Conservation (phyloP, 2,113 vertebrate genomes). For the Motacilla tschutschensis region DNA sequence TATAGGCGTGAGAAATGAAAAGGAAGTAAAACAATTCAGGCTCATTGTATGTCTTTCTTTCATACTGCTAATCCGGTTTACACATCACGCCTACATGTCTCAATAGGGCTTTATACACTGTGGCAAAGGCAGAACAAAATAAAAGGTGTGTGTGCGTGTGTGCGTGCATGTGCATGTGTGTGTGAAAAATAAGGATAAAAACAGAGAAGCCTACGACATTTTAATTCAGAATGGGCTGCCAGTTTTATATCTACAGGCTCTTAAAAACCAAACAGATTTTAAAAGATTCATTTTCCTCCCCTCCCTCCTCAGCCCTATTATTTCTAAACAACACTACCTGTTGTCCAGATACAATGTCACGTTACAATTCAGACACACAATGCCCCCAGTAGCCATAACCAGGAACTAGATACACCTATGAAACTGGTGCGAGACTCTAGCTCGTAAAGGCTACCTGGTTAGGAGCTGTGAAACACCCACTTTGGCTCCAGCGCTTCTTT, state of each 20-base stretch:
- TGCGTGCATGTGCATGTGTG: background rate
- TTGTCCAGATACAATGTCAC: conserved; percentile 6
- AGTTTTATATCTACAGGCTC: conserved; percentile 26
- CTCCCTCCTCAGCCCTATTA: background rate
- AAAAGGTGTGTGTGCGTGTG: conserved; percentile 67
- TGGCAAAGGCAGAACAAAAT: conserved; percentile 75
- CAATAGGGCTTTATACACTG: conserved; percentile 81
- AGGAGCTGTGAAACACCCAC: background rate
- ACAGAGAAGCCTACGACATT: conserved; percentile 24
- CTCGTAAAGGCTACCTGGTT: background rate
- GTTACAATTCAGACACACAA: conserved; percentile 16
- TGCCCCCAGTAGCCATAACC: background rate
- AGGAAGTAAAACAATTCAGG: conserved; percentile 83
- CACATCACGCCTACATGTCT: conserved; percentile 82
- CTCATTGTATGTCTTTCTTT: conserved; percentile 83
- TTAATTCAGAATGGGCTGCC: conserved; percentile 49
- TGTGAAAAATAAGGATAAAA: conserved; percentile 35
- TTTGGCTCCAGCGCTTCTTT: background rate
- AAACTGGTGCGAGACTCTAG: background rate
- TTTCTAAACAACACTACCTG: conserved; percentile 5
- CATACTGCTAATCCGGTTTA: conserved; percentile 84
- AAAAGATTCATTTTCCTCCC: background rate
- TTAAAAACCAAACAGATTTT: conserved; percentile 28
- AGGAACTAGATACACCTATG: conserved; percentile 32
- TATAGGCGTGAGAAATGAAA: conserved; percentile 82